Evolutionary conservation across 2,888 invertebrate genomes (phyloP).

Genomic region (Ennomos fuscantarius): DNA sequence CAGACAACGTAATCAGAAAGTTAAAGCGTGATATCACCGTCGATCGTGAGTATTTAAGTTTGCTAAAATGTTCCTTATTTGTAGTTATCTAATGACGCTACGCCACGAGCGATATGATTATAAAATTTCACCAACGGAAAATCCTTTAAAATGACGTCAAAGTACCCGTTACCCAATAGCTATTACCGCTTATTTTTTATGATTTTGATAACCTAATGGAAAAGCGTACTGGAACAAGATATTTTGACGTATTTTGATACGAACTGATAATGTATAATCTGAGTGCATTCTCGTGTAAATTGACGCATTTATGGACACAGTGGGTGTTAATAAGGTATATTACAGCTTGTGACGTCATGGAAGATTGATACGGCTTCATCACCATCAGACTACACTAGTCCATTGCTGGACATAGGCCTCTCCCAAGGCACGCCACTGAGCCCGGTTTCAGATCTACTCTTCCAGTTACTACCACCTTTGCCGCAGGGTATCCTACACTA

Average conservation of each 20-base stretch:
- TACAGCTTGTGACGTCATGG: slow-evolving; percentile 11
- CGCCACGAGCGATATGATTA: too few relatives aligned
- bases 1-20: too few relatives aligned
- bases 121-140: neutral
- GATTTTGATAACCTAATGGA: slow-evolving; percentile 15
- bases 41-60: too few relatives aligned
- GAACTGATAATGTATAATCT: neutral
- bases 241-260: neutral
- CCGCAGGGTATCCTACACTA: too few relatives aligned
- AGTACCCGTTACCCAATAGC: neutral
- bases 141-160: slow-evolving; percentile 14
- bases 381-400: too few relatives aligned
- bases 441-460: too few relatives aligned
- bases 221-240: neutral
- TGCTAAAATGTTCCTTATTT: too few relatives aligned
- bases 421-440: too few relatives aligned
- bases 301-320: slow-evolving; percentile 18
- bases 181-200: slow-evolving; percentile 3
- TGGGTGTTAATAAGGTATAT: neutral
- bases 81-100: too few relatives aligned
- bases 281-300: slow-evolving; percentile 15
- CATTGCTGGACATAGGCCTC: too few relatives aligned
- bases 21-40: too few relatives aligned
- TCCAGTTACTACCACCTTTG: too few relatives aligned
- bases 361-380: neutral